phyloP scores from a whole-genome alignment of 2,113 vertebrate genomes.

The Dascyllus trimaculatus region DNA sequence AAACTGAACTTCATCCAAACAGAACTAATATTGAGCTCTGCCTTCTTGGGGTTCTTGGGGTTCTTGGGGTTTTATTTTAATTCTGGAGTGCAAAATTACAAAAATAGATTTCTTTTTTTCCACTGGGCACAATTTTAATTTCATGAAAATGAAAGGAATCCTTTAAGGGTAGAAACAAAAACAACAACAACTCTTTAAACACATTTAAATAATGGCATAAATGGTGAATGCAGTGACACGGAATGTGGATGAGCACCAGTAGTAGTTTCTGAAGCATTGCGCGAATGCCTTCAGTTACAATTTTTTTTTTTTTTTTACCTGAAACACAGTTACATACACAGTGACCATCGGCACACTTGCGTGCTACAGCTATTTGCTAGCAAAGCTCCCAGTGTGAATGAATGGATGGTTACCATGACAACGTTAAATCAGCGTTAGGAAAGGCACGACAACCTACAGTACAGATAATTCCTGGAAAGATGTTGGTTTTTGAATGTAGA shows the following conservation, averaged over 20 bases:
- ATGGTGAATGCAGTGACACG: slow-evolving; percentile 18
- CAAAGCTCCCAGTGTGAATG: slow-evolving; percentile 41
- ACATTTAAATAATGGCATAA: neutral
- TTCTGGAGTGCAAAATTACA: slow-evolving; percentile 71
- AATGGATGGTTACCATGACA: neutral
- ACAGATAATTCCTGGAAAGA: slow-evolving; percentile 4
- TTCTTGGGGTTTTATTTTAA: slow-evolving; percentile 19
- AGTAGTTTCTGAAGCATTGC: slow-evolving; percentile 28
- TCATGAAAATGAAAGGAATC: slow-evolving; percentile 3
- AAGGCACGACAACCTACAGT: slow-evolving; percentile 30
- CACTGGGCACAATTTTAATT: slow-evolving; percentile 36
- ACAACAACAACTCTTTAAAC: no score
- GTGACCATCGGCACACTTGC: slow-evolving; percentile 6
- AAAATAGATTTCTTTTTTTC: slow-evolving; percentile 38
- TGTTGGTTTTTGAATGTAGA: slow-evolving; percentile 5
- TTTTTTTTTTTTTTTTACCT: no score
- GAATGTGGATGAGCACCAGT: slow-evolving; percentile 58
- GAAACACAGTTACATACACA: slow-evolving; percentile 40
- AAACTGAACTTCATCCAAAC: slow-evolving; percentile 62
- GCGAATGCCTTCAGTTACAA: slow-evolving; percentile 41
- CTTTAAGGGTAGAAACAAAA: slow-evolving; percentile 23
- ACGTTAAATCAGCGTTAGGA: neutral
- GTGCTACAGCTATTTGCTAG: slow-evolving; percentile 14
- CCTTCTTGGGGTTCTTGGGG: neutral
- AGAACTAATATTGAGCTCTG: slow-evolving; percentile 60